Base-by-base conservation (phyloP, 1,140 invertebrate genomes). In the Panulirus ornatus region DNA sequence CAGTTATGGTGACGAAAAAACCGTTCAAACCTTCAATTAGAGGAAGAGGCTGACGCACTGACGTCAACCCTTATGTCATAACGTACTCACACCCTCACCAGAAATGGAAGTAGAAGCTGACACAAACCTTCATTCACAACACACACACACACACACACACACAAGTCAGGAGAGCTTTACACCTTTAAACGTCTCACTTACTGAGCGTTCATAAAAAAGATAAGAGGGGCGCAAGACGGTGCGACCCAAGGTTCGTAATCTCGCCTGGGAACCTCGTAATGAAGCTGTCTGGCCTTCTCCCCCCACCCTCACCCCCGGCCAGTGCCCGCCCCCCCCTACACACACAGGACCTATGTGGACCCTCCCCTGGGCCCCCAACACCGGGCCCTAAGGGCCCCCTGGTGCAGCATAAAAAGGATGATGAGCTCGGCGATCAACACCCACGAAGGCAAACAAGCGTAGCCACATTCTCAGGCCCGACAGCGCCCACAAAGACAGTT, bases 401-500 rank as follows among this genome's bases (percentile, higher is more conserved):
- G n/a, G n/a, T n/a, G n/a, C n/a, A n/a, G n/a, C n/a, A n/a, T n/a
- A n/a, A n/a, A n/a, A n/a, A n/a, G n/a, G n/a, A 66, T 30, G 58
- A 66, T 66, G 58, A 66, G 58, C 27, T 11, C 27, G 47, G 58
- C 78, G 47, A 81, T 54, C 30, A 81, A 51, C 30, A 81, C 78
- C 27, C 22, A 42, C 19, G 79, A 51, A 82, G 79, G 79, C 22
- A 82, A 58, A 58, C 34, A 44, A 27, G 34, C 16, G 44, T 36
- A 16, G 51, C n/a, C 66, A 42, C 84, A 76, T 63, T 63, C 47
- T 14, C 73, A 30, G 34, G 42, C 27, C 73, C 71, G 85, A 63
- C 73, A 54, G 71, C 75, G 2, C 75, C 85, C 51, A 78, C 75
- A 88, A 88, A 88, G 88, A 71, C 88, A 22, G 70, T 36, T 75